Conservation (phyloP, 2,888 invertebrate species). For the Caenorhabditis japonica region DNA sequence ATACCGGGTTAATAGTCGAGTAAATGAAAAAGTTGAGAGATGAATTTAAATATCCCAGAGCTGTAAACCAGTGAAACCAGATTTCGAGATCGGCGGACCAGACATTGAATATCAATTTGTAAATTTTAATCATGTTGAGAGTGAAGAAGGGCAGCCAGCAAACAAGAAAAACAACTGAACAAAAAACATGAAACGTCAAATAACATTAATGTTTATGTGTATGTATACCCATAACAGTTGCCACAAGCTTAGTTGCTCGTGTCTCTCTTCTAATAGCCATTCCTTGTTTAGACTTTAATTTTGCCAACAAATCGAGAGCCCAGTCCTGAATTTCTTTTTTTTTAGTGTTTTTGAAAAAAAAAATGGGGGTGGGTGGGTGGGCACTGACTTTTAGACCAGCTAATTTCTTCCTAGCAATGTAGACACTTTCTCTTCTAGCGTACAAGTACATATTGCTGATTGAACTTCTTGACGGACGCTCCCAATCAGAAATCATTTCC, state of each 20-base stretch:
- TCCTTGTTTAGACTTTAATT: conserved; percentile 76
- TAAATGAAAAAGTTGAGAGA: conserved; percentile 80
- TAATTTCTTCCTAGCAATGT: conserved; percentile 76
- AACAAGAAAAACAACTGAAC: conserved; percentile 79
- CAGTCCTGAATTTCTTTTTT: conserved; percentile 61
- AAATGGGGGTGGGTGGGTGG: no score
- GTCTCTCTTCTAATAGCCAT: conserved; percentile 77
- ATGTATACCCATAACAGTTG: conserved; percentile 78
- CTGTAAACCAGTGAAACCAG: conserved; percentile 72
- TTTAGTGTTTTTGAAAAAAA: background rate
- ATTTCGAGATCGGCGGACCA: conserved; percentile 70
- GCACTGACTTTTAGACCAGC: conserved; percentile 73
- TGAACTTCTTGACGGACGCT: conserved; percentile 69
- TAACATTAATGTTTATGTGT: background rate
- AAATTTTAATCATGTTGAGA: conserved; percentile 78
- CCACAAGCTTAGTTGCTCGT: conserved; percentile 77
- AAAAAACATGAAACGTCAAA: background rate
- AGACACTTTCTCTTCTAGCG: conserved; percentile 74
- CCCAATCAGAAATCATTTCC: conserved; percentile 76
- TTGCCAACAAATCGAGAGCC: conserved; percentile 74
- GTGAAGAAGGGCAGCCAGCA: conserved; percentile 80
- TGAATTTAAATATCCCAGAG: conserved; percentile 79
- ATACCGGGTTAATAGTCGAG: conserved; percentile 78
- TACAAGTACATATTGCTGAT: conserved; percentile 74
- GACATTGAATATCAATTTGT: conserved; percentile 64